Conservation (phyloP, 1,140 invertebrate species). For the Sycophila sp. region DNA sequence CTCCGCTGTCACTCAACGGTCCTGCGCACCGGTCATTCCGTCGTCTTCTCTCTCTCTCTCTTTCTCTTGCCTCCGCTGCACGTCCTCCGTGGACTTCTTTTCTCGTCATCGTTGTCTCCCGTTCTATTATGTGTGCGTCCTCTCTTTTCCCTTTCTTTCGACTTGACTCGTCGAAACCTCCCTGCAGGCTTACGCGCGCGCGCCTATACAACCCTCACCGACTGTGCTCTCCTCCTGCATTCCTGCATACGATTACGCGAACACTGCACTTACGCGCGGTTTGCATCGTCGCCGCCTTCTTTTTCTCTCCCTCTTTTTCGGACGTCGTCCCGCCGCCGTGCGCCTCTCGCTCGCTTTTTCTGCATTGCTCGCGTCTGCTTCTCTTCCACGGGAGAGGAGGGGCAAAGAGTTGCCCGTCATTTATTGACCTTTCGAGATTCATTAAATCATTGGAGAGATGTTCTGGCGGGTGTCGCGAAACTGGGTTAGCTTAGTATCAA, state of each 20-base stretch:
- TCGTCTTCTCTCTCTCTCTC: constrained; percentile 37
- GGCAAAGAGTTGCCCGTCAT: constrained; percentile 5
- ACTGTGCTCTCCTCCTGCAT: constrained; percentile 53
- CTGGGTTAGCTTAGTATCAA: constrained; percentile 26
- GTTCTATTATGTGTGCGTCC: constrained; percentile 22
- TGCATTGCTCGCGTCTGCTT: not conserved
- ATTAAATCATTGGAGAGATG: constrained; percentile 15
- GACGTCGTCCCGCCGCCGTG: not conserved
- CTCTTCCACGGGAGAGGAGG: not conserved
- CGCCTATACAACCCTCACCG: constrained; percentile 50
- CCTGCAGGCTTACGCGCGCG: constrained; percentile 43
- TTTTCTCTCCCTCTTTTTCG: not conserved
- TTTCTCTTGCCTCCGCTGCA: too few species aligned
- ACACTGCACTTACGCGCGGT: constrained; percentile 26
- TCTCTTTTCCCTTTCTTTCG: constrained; percentile 48
- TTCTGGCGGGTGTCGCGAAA: constrained; percentile 5
- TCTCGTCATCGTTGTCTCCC: constrained; percentile 35
- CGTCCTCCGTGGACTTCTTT: too few species aligned
- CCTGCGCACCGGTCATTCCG: constrained; percentile 47
- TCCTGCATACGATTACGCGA: constrained; percentile 64
- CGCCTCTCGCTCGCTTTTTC: constrained; percentile 10
- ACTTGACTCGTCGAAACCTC: constrained; percentile 48
- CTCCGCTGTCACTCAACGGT: constrained; percentile 59
- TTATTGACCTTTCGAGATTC: constrained; percentile 31
- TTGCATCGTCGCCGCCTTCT: not conserved